Evolutionary conservation across 2,797 vertebrate genomes (phyloP), one percentile per base, ranked within the genome.

Genomic region (Ataeniobius toweri): DNA sequence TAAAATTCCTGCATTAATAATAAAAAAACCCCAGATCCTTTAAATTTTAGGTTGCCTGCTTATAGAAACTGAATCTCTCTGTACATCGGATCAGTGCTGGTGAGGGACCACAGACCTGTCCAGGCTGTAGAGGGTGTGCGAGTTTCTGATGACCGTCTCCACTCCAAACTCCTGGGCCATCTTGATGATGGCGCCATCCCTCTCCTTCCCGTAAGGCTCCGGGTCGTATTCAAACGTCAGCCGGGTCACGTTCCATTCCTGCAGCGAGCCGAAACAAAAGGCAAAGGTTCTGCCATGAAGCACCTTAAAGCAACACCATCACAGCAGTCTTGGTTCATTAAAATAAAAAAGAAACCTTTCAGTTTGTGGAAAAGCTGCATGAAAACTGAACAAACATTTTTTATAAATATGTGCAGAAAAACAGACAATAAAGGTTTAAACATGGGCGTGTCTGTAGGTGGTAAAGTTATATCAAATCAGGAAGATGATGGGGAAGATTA

Each of bases 151-250:
- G 26, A 97, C 86, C 59, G 98, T 96, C 89, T 99, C 97, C 90
- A 99, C 97, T 0, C 97, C 97, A 36, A 97, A 97, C 90, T 99
- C 97, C 78, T 97, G 96, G 18, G 98, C 98, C 95, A 99, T 95
- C 92, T 99, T 99, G 93, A 98, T 86, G 10, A 99, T 98, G 87
- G 97, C 97, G 0, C 96, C 96, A 70, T 99, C 98, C 50, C 98
- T 93, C 85, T 98, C 98, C 90, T 98, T 99, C 71, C 98, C 97
- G 81, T 98, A 99, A 0, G 98, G 98, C 87, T 99, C 98, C 0
- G 98, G 97, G 91, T 99, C 98, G 0, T 96, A 98, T 77, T 99
- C 98, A 44, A 99, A 99, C 0, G 98, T 98, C 85, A 99, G 88
- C 71, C 96, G 95, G 74, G 96, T 98, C 84, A 99, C 96, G 22